Evolutionary conservation across 2,888 invertebrate species (phyloP).

Genomic region (Chloroclysta siterata): DNA sequence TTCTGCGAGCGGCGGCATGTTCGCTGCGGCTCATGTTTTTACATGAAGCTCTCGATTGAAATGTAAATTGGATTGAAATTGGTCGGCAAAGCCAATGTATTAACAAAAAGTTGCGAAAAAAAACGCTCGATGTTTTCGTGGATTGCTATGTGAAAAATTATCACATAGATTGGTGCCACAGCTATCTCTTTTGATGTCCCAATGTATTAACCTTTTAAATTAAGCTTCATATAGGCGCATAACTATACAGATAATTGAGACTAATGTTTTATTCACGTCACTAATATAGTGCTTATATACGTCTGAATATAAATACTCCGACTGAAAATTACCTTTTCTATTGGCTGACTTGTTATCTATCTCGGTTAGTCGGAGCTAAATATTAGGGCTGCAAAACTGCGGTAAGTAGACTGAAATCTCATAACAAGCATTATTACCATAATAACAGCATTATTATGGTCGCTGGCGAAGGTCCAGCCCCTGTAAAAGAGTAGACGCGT

Average conservation of each 20-base stretch:
- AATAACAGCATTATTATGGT: constrained; percentile 5
- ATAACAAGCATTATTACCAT: constrained; percentile 10
- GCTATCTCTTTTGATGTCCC: constrained; percentile 20
- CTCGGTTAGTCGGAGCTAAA: constrained; percentile 5
- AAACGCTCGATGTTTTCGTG: constrained; percentile 57
- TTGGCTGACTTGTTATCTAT: constrained; percentile 1
- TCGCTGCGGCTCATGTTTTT: constrained; percentile 72
- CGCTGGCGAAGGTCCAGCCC: constrained; percentile 5
- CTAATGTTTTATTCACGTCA: background rate
- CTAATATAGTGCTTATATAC: background rate
- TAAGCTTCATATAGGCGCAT: constrained; percentile 12
- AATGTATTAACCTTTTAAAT: constrained; percentile 16
- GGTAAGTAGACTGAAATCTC: background rate
- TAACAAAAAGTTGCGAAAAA: constrained; percentile 63
- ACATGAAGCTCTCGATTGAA: constrained; percentile 76
- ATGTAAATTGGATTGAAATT: constrained; percentile 78
- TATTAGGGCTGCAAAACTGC: background rate
- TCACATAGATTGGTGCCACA: constrained; percentile 47
- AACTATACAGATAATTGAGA: background rate
- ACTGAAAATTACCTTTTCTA: background rate
- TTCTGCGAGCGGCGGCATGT: constrained; percentile 54
- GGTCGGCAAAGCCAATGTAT: constrained; percentile 72
- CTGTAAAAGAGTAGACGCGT: constrained; percentile 5
- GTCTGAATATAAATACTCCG: background rate
- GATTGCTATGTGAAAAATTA: constrained; percentile 59